These are phyloP conservation scores for Drosophila quinaria DNA, from an alignment of 2,888 invertebrate genomes.

Conservation along the genomic window DNA sequence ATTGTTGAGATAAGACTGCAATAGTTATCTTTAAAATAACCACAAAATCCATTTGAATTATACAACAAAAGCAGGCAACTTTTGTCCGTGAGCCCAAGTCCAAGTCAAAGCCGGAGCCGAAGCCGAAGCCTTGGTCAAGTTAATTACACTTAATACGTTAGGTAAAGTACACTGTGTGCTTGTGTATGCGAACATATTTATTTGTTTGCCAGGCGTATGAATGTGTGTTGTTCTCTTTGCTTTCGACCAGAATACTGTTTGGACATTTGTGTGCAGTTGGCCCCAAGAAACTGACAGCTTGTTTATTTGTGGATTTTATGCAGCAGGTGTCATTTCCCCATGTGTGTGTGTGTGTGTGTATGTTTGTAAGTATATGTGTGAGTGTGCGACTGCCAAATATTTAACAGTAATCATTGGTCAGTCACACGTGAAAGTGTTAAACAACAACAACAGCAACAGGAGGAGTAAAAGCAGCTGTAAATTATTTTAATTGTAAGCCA, in stretches of 20 bases:
- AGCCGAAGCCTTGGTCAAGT: constrained; percentile 60
- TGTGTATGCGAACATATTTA: constrained; percentile 27
- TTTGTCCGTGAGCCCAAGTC: neutral
- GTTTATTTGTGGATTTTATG: constrained; percentile 54
- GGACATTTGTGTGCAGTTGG: constrained; percentile 67
- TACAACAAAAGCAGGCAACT: constrained; percentile 47
- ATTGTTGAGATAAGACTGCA: constrained; percentile 54
- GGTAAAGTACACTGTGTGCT: constrained; percentile 35
- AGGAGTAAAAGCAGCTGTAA: constrained; percentile 34
- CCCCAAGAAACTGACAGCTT: constrained; percentile 52
- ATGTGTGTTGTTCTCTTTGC: constrained; percentile 30
- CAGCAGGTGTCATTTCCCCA: constrained; percentile 47
- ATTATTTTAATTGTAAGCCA: constrained; percentile 60
- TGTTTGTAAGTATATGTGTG: neutral
- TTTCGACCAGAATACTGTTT: constrained; percentile 67
- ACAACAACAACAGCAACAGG: constrained; percentile 13
- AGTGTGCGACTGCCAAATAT: constrained; percentile 59
- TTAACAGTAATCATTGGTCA: constrained; percentile 60
- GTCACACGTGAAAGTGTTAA: constrained; percentile 31
- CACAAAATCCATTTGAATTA: constrained; percentile 77
- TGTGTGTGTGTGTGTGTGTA: constrained; percentile 1
- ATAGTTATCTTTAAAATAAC: constrained; percentile 73
- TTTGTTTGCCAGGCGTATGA: constrained; percentile 8
- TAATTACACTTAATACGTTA: constrained; percentile 78
- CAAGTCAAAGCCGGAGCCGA: neutral